Base-by-base conservation (phyloP, 1,140 invertebrate species). In the Lasioglossum albipes region DNA sequence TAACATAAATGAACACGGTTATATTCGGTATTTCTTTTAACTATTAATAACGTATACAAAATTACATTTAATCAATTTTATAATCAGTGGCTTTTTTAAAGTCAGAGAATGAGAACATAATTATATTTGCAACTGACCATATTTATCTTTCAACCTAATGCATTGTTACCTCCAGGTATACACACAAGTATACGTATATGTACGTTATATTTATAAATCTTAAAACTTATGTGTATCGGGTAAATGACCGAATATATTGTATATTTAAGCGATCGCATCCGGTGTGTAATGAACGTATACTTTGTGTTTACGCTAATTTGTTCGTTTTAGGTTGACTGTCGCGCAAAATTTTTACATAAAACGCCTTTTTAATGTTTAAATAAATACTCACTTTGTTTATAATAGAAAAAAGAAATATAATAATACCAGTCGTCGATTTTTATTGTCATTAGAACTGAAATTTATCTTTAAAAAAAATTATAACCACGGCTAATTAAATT, bases 351-450 rank as follows among this genome's bases (percentile, higher is more conserved):
- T 45, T 6, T 59, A 66, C 57, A 22, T 73, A 22, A 73, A 71
- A 66, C 69, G 52, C 80, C 57, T 13, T 79, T 71, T 66, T 80
- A 67, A 59, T 18, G 22, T 74, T 84, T 20, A 64, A 76, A 81
- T 76, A 76, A 80, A 84, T 84, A 66, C 36, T 84, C 64, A 81
- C 57, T 36, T 84, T 57, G 54, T 22, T 72, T n/a, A 52, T 27
- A 36, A 18, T 59, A 45, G 61, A 70, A 41, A 62, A 52, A 65
- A 45, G 3, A 2, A 54, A 18, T 18, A 54, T 54, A 41, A 16
- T 65, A 54, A 16, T 66, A 49, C 6, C 22, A 57, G 49, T 18
- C 18, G 62, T 9, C 62, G 18, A 22, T 74, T 79, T 79, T 22
- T 66, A 36, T 54, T 52, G 41, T n/a, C 36, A 42, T 67, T 18